Evolutionary conservation across 1,140 invertebrate species (phyloP), one percentile per base, ranked within the genome.

Genomic region (Apis cerana): DNA sequence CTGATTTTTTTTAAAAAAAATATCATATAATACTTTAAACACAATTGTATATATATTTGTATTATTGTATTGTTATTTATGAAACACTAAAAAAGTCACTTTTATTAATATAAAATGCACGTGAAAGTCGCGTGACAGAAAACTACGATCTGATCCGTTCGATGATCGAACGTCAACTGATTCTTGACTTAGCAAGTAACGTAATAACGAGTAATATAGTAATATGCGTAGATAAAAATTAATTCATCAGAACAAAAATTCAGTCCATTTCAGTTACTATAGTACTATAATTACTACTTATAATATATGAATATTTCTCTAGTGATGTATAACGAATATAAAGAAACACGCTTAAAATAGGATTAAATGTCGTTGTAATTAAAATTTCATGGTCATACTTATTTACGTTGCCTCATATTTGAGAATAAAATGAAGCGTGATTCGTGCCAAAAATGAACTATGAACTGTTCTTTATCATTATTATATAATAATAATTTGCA

Each of bases 131-230:
- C 71, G 76, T 61, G 33, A 19, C 23, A 61, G n/a, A 74, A 58
- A 75, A 50, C 27, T 23, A 62, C 67, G 79, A 83, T 82, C 75
- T 61, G 80, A 65, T 71, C 43, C 62, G 75, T 43, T 78, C 88
- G 82, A 87, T 88, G 90, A 88, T 85, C 80, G 82, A 86, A 89
- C 86, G 80, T 85, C 85, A 80, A 90, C 89, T 90, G 89, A 84
- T 86, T 76, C 81, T 80, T 82, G 77, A 74, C 72, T 80, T 68
- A 71, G 61, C 67, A 80, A 68, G 76, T 52, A 83, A 81, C 70
- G 33, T 43, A 43, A 43, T 43, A 43, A 43, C 75, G 70, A 82
- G 85, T 89, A 88, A 89, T 90, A 90, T 84, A 82, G 85, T 89
- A 88, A 89, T 90, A 90, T 84, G 64, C 58, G 43, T 65, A 83